Evolutionary conservation across 2,113 vertebrate genomes (phyloP).

Genomic region (Sterrhoptilus dennistouni): DNA sequence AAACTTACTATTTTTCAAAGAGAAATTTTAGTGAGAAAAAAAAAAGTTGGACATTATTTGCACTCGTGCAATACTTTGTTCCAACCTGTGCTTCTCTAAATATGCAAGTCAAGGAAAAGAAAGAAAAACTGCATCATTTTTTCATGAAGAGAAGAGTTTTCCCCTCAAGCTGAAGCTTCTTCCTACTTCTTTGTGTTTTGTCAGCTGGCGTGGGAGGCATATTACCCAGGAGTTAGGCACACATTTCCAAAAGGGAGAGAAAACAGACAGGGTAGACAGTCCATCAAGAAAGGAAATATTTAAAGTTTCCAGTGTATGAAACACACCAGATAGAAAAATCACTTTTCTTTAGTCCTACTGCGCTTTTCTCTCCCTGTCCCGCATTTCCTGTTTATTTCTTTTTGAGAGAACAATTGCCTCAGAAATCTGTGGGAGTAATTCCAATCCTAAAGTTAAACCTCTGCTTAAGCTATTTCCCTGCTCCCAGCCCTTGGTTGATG

Average conservation of each 20-base stretch:
- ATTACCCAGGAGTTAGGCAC: constrained; percentile 25
- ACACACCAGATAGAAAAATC: neutral
- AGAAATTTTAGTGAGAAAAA: neutral
- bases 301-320: neutral
- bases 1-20: neutral
- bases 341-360: neutral
- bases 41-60: neutral
- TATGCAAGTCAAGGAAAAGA: neutral
- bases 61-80: neutral
- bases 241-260: constrained; percentile 1
- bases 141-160: constrained; percentile 2
- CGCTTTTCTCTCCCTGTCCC: neutral
- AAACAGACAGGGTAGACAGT: neutral
- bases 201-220: neutral
- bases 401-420: neutral
- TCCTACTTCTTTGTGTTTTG: constrained; percentile 29
- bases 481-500: neutral
- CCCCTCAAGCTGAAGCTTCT: neutral
- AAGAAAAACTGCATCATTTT: neutral
- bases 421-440: neutral
- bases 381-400: neutral
- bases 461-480: neutral
- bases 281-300: neutral
- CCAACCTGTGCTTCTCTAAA: neutral
- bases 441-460: neutral